A percentile compares a stretch with the other conserved stretches of the same genome.
These are phyloP conservation scores for Pogonomyrmex californicus DNA, from an alignment of 1,140 invertebrate genomes.

Conservation along the genomic window DNA sequence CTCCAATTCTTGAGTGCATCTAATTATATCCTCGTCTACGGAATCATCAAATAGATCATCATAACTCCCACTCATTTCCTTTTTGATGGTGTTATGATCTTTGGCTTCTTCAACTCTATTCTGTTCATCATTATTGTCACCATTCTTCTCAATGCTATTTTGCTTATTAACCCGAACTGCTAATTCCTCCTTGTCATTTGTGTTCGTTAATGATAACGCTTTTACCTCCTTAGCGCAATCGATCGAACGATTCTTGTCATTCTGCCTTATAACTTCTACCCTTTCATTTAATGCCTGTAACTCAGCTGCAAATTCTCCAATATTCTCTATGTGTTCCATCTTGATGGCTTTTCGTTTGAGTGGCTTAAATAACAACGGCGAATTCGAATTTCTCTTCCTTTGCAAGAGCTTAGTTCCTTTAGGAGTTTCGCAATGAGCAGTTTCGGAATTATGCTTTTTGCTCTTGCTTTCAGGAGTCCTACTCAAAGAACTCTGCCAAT, in stretches of 20 bases:
- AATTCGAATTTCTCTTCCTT: conserved; percentile 80
- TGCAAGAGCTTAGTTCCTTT: conserved; percentile 74
- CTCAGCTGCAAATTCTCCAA: conserved; percentile 78
- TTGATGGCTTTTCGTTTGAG: conserved; percentile 79
- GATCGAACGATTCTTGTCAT: neutral
- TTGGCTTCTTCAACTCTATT: neutral
- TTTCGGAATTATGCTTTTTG: neutral
- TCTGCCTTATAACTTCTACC: conserved; percentile 67
- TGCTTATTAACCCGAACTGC: neutral
- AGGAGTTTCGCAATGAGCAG: conserved; percentile 72
- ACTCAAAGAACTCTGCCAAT: conserved; percentile 75
- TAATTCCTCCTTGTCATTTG: neutral
- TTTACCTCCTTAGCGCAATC: conserved; percentile 11
- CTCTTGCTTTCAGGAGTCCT: conserved; percentile 47
- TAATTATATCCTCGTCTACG: conserved; percentile 79
- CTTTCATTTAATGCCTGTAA: conserved; percentile 76
- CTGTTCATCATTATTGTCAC: neutral
- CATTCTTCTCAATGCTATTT: neutral
- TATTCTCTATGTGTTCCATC: conserved; percentile 73
- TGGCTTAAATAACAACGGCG: conserved; percentile 80
- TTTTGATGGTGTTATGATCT: conserved; percentile 14
- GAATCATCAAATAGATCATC: conserved; percentile 81
- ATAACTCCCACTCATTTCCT: conserved; percentile 44
- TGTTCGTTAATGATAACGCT: neutral
- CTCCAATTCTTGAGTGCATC: conserved; percentile 82